Percentiles rank a stretch among this genome's conserved stretches.
Evolutionary conservation across 2,888 invertebrate species (phyloP).

Genomic region (Volucella bombylans): DNA sequence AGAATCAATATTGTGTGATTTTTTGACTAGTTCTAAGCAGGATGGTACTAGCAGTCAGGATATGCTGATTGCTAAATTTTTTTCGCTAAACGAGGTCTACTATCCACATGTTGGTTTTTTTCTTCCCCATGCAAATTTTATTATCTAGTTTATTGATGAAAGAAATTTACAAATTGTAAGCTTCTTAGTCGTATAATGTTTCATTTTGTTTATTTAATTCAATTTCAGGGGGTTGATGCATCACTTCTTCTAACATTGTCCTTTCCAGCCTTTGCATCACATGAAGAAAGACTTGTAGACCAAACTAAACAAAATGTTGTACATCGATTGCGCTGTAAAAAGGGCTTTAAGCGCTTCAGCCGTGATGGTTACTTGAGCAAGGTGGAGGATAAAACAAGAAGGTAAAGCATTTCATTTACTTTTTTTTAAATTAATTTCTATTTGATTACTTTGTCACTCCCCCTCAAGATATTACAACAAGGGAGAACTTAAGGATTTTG

Average conservation of each 20-base stretch:
- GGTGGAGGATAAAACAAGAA: constrained; percentile 89
- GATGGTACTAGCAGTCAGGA: too few species aligned
- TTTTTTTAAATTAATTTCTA: not conserved
- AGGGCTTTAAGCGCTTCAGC: constrained; percentile 96
- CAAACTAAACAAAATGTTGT: constrained; percentile 93
- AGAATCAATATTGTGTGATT: too few species aligned
- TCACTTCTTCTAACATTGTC: constrained; percentile 96
- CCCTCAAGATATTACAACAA: constrained; percentile 90
- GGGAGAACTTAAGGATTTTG: constrained; percentile 97
- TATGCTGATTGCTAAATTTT: too few species aligned
- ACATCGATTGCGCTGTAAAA: constrained; percentile 91
- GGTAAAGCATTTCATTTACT: constrained; percentile 77
- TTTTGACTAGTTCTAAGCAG: too few species aligned
- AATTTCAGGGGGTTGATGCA: constrained; percentile 92
- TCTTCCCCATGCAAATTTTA: too few species aligned
- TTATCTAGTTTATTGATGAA: too few species aligned
- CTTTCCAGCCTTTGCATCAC: constrained; percentile 99
- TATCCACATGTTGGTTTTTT: too few species aligned
- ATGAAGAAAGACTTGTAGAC: constrained; percentile 94
- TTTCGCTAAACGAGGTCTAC: too few species aligned
- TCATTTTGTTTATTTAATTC: too few species aligned
- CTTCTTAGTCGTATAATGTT: too few species aligned
- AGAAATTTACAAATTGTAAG: too few species aligned
- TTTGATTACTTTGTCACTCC: not conserved
- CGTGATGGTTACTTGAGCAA: constrained; percentile 97